Conservation (phyloP, 2,888 invertebrate species). For the Boloria euphrosyne region DNA sequence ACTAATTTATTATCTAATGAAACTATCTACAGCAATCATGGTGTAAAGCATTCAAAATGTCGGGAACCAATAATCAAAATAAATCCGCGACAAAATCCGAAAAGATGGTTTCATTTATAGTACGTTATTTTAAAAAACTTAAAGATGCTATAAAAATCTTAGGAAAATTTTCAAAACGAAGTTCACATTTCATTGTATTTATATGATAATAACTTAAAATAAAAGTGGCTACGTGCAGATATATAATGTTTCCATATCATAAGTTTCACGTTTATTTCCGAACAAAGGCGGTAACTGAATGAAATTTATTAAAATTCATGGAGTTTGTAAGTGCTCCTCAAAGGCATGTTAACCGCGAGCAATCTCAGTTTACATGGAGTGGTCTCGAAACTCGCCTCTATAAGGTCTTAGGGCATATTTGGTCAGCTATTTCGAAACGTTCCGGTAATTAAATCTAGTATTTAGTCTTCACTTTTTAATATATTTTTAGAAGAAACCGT, state of each 20-base stretch:
- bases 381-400: slow-evolving; percentile 33
- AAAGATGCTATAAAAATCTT: too few species aligned
- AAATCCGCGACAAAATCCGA: too few species aligned
- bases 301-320: slow-evolving; percentile 27
- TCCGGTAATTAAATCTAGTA: background rate
- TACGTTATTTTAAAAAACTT: too few species aligned
- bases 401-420: slow-evolving; percentile 22
- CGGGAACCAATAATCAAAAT: too few species aligned
- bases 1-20: too few species aligned
- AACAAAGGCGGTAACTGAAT: background rate
- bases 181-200: too few species aligned
- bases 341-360: slow-evolving; percentile 32
- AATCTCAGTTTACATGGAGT: slow-evolving; percentile 38
- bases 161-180: too few species aligned
- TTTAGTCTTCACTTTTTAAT: background rate
- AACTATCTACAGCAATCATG: too few species aligned
- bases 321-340: slow-evolving; percentile 26
- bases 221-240: too few species aligned
- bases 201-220: too few species aligned
- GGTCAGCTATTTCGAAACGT: slow-evolving; percentile 20
- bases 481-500: background rate
- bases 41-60: too few species aligned
- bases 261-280: background rate
- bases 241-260: background rate
- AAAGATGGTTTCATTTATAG: too few species aligned